phyloP scores from a whole-genome alignment of 2,797 vertebrate genomes.

The Miichthys miiuy region DNA sequence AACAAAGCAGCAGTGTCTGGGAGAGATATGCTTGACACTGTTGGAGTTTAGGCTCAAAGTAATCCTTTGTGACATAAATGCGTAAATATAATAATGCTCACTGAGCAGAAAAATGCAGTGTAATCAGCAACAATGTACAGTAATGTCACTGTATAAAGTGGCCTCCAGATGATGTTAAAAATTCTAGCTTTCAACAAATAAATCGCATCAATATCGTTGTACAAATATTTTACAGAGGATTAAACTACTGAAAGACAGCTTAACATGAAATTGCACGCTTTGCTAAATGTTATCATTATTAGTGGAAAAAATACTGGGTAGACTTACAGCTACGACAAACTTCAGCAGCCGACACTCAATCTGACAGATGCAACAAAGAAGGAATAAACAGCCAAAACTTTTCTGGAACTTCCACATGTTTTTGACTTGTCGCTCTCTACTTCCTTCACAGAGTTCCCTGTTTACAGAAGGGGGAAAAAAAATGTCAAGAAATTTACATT shows the following conservation, averaged over 20 bases:
- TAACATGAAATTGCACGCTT: slow-evolving; percentile 4
- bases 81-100: slow-evolving; percentile 65
- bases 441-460: slow-evolving; percentile 31
- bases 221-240: slow-evolving; percentile 19
- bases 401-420: slow-evolving; percentile 61
- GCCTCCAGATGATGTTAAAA: slow-evolving; percentile 44
- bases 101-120: slow-evolving; percentile 56
- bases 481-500: not conserved
- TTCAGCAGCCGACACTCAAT: slow-evolving; percentile 74
- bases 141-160: slow-evolving; percentile 38
- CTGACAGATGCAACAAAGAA: slow-evolving; percentile 59
- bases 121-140: slow-evolving; percentile 59
- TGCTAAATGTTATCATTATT: not conserved
- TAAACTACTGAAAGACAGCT: not conserved
- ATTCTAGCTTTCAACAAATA: slow-evolving; percentile 31
- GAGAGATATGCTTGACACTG: slow-evolving; percentile 65
- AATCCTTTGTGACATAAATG: slow-evolving; percentile 73
- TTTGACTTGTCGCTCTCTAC: slow-evolving; percentile 6
- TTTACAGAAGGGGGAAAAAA: not conserved
- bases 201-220: slow-evolving; percentile 16
- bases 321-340: slow-evolving; percentile 80
- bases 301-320: not conserved
- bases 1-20: slow-evolving; percentile 66
- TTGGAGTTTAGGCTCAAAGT: slow-evolving; percentile 71
- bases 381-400: slow-evolving; percentile 53